phyloP scores from a whole-genome alignment of 2,113 vertebrate genomes.

The Miniopterus natalensis region DNA sequence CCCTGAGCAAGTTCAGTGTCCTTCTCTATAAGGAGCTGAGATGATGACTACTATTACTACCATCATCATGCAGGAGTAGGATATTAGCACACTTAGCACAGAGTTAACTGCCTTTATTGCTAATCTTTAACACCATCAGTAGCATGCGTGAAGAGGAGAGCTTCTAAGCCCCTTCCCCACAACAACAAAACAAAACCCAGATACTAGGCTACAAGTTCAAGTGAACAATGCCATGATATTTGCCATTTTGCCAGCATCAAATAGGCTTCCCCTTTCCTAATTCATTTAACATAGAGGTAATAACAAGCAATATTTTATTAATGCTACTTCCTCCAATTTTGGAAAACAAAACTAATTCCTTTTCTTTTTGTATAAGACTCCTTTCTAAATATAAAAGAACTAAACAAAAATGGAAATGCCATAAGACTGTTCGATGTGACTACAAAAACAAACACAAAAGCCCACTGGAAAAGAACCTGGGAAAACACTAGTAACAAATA shows the following conservation, averaged over 20 bases:
- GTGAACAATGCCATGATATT: background rate
- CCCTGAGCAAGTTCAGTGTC: background rate
- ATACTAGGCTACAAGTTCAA: background rate
- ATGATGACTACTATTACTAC: too few relatives aligned
- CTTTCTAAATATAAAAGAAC: slow-evolving; percentile 61
- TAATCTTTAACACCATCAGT: background rate
- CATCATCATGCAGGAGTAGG: background rate
- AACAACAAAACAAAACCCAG: slow-evolving; percentile 3
- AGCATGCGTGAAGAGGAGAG: background rate
- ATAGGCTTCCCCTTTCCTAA: background rate
- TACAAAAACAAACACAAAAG: slow-evolving; percentile 53
- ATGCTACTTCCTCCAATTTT: slow-evolving; percentile 39
- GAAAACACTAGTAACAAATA: background rate
- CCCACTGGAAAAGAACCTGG: background rate
- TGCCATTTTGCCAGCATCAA: background rate
- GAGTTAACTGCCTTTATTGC: background rate
- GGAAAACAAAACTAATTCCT: slow-evolving; percentile 51
- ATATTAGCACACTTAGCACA: background rate
- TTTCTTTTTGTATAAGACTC: slow-evolving; percentile 24
- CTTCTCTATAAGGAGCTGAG: background rate
- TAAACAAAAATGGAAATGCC: slow-evolving; percentile 17
- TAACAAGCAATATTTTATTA: slow-evolving; percentile 21
- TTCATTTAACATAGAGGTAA: background rate
- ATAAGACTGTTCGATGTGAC: background rate
- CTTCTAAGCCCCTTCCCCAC: background rate